phyloP scores from a whole-genome alignment of 2,113 vertebrate genomes.

The Gila orcuttii region DNA sequence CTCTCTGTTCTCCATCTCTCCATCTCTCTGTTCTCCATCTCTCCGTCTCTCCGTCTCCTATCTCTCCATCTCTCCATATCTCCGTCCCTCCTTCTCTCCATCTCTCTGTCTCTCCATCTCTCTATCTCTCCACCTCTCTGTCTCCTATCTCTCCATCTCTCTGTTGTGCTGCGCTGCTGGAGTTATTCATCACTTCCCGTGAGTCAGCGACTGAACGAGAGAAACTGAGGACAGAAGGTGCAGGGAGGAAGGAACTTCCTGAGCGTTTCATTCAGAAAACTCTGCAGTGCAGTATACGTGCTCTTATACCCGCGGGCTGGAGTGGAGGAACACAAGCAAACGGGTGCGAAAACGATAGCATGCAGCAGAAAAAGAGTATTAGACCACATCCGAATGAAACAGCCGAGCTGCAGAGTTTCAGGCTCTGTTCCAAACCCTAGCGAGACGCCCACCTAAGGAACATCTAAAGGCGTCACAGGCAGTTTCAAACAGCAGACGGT shows the following conservation, averaged over 20 bases:
- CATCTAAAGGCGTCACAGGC: neutral
- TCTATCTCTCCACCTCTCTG: too few species aligned
- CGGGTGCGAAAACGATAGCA: neutral
- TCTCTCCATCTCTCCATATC: too few species aligned
- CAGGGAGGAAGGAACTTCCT: constrained; percentile 12
- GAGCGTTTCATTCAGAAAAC: constrained; percentile 54
- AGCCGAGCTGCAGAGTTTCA: neutral
- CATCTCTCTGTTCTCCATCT: too few species aligned
- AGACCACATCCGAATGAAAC: neutral
- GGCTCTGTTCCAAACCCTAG: neutral
- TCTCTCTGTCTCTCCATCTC: too few species aligned
- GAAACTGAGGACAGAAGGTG: constrained; percentile 24
- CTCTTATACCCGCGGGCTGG: neutral
- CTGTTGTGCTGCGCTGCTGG: constrained; percentile 28
- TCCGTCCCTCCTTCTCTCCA: too few species aligned
- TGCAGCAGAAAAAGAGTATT: neutral
- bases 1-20: too few species aligned
- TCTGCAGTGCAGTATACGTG: constrained; percentile 43
- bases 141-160: neutral
- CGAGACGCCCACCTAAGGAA: neutral
- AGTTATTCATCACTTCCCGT: constrained; percentile 27
- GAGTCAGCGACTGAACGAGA: constrained; percentile 51
- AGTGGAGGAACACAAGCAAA: neutral
- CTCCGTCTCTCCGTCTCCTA: too few species aligned
- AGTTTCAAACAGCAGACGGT: neutral